These are phyloP conservation scores for Lacerta agilis DNA, from an alignment of 2,797 vertebrate genomes.

Conservation along the genomic window DNA sequence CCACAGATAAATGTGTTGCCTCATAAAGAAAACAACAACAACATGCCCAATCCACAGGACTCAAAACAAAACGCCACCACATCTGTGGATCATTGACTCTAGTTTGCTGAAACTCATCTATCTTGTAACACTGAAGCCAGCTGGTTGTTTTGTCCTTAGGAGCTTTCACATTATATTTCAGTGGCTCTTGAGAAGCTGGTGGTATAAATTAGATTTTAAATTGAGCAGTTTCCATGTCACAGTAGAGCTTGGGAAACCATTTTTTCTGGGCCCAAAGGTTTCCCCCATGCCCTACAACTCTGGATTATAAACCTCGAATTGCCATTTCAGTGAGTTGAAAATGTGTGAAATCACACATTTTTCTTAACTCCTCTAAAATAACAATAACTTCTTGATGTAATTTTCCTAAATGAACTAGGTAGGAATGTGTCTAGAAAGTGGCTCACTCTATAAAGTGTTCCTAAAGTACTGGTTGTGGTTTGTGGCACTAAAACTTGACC, in stretches of 20 bases:
- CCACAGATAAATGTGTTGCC: neutral
- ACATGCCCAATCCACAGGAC: neutral
- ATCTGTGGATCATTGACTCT: accelerated
- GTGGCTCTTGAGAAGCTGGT: conserved; percentile 8
- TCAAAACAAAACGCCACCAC: conserved; percentile 3
- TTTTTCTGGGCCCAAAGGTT: neutral
- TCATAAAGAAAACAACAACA: neutral
- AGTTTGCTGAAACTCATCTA: neutral
- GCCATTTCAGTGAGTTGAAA: neutral
- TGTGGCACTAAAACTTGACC: neutral
- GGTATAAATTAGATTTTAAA: neutral
- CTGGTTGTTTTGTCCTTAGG: neutral
- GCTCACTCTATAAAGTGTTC: neutral
- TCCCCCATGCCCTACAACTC: neutral
- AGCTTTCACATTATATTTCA: neutral
- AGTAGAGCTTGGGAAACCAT: neutral
- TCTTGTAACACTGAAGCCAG: conserved; percentile 6
- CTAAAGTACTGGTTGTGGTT: neutral
- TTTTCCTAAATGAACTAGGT: neutral
- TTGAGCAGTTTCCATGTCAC: neutral
- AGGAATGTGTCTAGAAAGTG: neutral
- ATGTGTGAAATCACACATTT: neutral
- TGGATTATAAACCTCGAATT: neutral
- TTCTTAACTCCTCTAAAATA: neutral
- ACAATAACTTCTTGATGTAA: neutral